Conservation (phyloP, 2,113 vertebrate species). For the Embiotoca jacksoni region DNA sequence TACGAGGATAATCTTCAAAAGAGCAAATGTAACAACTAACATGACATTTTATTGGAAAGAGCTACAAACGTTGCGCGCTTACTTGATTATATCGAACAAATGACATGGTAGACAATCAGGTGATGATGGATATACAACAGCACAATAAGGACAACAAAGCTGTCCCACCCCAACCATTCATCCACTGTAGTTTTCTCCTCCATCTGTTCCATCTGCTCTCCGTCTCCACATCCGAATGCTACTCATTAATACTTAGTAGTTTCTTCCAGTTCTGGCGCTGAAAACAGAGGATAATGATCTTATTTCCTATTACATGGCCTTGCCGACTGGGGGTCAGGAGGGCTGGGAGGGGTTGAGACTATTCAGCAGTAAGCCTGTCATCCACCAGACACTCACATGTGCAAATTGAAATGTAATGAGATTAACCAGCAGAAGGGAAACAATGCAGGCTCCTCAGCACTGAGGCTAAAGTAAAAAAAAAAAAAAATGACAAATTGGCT, state of each 20-base stretch:
- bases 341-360: constrained; percentile 49
- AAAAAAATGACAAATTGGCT: constrained; percentile 61
- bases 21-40: too few species aligned
- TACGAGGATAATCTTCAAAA: too few species aligned
- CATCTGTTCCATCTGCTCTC: constrained; percentile 62
- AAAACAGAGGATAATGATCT: constrained; percentile 71
- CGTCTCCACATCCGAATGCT: constrained; percentile 47
- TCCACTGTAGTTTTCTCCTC: constrained; percentile 19
- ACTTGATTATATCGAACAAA: neutral
- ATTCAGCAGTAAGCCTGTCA: constrained; percentile 74
- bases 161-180: neutral
- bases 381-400: constrained; percentile 81
- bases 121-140: constrained; percentile 9
- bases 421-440: constrained; percentile 78
- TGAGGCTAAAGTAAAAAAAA: neutral
- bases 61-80: neutral
- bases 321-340: constrained; percentile 59
- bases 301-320: constrained; percentile 64
- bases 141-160: constrained; percentile 32
- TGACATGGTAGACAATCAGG: neutral
- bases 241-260: constrained; percentile 50
- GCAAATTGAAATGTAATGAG: constrained; percentile 81
- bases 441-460: constrained; percentile 60
- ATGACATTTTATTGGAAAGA: neutral
- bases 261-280: constrained; percentile 46